These are phyloP conservation scores for Abscondita cerata DNA, from an alignment of 2,888 invertebrate species.

Conservation along the genomic window DNA sequence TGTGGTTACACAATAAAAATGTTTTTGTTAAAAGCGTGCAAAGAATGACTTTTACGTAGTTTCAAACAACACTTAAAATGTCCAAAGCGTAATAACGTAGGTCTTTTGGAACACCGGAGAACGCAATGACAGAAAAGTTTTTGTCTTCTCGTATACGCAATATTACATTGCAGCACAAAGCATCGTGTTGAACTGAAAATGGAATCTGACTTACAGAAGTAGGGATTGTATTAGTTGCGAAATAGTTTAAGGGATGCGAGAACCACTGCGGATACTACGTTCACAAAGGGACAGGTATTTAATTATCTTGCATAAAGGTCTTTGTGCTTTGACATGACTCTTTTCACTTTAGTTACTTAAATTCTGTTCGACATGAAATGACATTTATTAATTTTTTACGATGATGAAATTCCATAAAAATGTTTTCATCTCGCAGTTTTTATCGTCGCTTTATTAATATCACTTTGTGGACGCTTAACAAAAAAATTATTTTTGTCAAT, in stretches of 20 bases:
- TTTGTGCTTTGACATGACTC: slow-evolving; percentile 16
- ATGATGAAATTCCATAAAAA: slow-evolving; percentile 3
- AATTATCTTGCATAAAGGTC: slow-evolving; percentile 27
- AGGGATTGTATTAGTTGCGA: slow-evolving; percentile 33
- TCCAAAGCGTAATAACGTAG: slow-evolving; percentile 29
- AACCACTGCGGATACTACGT: slow-evolving; percentile 20
- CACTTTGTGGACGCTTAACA: background rate
- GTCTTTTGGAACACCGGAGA: slow-evolving; percentile 27
- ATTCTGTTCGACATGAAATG: background rate
- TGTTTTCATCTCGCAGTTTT: background rate
- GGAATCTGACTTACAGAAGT: slow-evolving; percentile 31
- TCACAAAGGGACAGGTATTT: slow-evolving; percentile 30
- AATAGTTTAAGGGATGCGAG: slow-evolving; percentile 30
- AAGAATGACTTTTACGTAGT: background rate
- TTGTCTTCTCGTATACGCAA: slow-evolving; percentile 24
- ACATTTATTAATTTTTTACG: slow-evolving; percentile 5
- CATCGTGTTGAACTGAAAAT: slow-evolving; percentile 27
- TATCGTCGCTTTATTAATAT: background rate
- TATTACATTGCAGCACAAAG: slow-evolving; percentile 32
- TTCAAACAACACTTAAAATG: slow-evolving; percentile 32
- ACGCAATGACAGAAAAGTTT: slow-evolving; percentile 26
- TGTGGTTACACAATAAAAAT: background rate
- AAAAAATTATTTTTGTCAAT: too few species aligned
- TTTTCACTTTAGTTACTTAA: background rate
- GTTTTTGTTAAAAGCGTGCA: too few species aligned